Percentiles rank a stretch among this genome's conserved stretches.
These are phyloP conservation scores for Drosophila barbarae DNA, from an alignment of 2,888 invertebrate genomes.

Conservation along the genomic window DNA sequence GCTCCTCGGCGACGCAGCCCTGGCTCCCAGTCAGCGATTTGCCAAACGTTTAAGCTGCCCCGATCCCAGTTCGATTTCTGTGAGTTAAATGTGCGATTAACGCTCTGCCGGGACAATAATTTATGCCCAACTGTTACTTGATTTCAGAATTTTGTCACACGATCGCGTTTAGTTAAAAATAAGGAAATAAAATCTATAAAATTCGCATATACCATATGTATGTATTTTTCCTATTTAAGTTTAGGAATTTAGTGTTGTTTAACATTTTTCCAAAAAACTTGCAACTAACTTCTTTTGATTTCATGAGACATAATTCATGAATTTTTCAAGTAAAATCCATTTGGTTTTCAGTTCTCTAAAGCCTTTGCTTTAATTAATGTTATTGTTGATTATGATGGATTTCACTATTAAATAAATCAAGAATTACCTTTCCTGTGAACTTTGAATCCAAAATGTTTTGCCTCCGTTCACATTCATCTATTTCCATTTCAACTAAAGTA, in stretches of 20 bases:
- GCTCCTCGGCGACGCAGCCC: conserved; percentile 26
- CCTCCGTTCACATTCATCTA: conserved; percentile 18
- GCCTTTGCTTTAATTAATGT: background rate
- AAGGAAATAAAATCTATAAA: background rate
- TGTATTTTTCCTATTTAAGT: background rate
- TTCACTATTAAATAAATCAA: background rate
- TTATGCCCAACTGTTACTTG: conserved; percentile 66
- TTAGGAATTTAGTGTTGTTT: no score
- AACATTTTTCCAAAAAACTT: background rate
- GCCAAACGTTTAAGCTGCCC: conserved; percentile 48
- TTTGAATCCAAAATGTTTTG: background rate
- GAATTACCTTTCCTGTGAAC: background rate
- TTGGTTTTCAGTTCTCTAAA: background rate
- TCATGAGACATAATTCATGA: background rate
- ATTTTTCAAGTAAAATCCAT: background rate
- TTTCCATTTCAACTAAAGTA: conserved; percentile 27
- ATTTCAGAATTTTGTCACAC: conserved; percentile 59
- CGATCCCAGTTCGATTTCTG: conserved; percentile 45
- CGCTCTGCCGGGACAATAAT: conserved; percentile 65
- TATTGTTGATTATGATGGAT: conserved; percentile 3
- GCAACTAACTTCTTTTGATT: background rate
- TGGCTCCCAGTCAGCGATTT: conserved; percentile 40
- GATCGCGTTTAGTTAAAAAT: conserved; percentile 38
- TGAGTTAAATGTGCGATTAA: conserved; percentile 67
- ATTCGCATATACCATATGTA: background rate